Evolutionary conservation across 2,888 invertebrate genomes (phyloP), one percentile per base, ranked within the genome.

Genomic region (Cepaea hortensis): DNA sequence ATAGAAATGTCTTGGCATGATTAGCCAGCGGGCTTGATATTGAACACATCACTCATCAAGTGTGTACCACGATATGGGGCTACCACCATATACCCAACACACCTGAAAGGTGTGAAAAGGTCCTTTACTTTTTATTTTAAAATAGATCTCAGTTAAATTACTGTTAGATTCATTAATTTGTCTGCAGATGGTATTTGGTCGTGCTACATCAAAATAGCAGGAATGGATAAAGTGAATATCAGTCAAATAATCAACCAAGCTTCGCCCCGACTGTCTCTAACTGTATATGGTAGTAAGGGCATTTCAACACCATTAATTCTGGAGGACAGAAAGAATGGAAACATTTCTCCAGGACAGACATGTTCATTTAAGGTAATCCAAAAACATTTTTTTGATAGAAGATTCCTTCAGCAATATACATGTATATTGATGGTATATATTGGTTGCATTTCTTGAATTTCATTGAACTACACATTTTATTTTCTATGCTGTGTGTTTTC

Each of bases 281-380:
- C 89, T 9, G 90, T 93, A 46, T 92, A 91, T 88, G 93, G 93
- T 1, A 90, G 88, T 55, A 88, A 90, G 11, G 91, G 90, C 35
- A 90, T 90, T 9, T 85, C 88, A 50, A 92, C 92, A 23, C 92
- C 92, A 20, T 84, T 92, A 65, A 90, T 91, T 50, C 90, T 93
- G 70, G 87, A 86, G 11, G 82, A 85, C 73, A 86, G 85, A 15
- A 90, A 90, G 50, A 82, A 88, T 50, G 85, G 86, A 20, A 81
- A 88, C 46, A 90, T 92, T 84, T 75, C 87, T 61, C 91, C 90
- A 18, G 93, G 93, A 18, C 90, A 91, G 88, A 91, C 90, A 9
- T 90, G 91, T 77, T 88, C 90, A 81, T 92, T 90, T 85, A 88
- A 87, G 85, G 93, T 93, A 83, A 88, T 90, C 5, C 35, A 35